Conservation (phyloP, 2,888 invertebrate species). For the Mythimna vitellina region DNA sequence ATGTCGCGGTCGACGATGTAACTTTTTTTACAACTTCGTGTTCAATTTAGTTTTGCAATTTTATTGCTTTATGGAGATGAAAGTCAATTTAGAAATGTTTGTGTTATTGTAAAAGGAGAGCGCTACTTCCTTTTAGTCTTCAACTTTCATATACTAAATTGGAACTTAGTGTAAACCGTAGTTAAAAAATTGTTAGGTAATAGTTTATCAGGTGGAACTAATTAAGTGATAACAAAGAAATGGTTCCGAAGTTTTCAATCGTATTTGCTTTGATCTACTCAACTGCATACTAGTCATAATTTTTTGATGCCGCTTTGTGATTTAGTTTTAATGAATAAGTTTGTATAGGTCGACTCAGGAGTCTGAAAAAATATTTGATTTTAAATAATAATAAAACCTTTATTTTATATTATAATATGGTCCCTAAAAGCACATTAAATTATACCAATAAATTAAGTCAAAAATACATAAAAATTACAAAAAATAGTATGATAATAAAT, state of each 20-base stretch:
- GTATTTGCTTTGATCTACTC: too few relatives aligned
- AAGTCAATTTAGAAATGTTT: slow-evolving; percentile 20
- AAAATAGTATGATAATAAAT: too few relatives aligned
- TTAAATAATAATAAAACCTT: too few relatives aligned
- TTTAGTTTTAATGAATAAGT: too few relatives aligned
- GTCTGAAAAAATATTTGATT: too few relatives aligned
- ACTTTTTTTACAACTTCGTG: slow-evolving; percentile 2
- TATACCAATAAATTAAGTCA: too few relatives aligned
- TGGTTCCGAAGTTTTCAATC: background rate
- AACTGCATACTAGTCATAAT: too few relatives aligned
- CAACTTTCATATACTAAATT: slow-evolving; percentile 14
- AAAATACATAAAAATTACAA: too few relatives aligned
- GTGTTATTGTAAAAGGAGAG: slow-evolving; percentile 23
- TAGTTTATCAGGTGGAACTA: slow-evolving; percentile 1
- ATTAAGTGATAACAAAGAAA: background rate
- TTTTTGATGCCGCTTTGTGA: too few relatives aligned
- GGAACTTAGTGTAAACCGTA: background rate
- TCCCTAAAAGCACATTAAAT: too few relatives aligned
- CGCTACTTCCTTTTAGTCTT: slow-evolving; percentile 21
- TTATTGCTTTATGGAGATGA: slow-evolving; percentile 25
- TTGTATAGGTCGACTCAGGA: too few relatives aligned
- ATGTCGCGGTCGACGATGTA: background rate
- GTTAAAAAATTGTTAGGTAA: background rate
- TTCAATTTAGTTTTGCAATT: slow-evolving; percentile 19
- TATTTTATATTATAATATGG: too few relatives aligned